phyloP scores from a whole-genome alignment of 2,113 vertebrate genomes.

The Phyllopteryx taeniolatus region DNA sequence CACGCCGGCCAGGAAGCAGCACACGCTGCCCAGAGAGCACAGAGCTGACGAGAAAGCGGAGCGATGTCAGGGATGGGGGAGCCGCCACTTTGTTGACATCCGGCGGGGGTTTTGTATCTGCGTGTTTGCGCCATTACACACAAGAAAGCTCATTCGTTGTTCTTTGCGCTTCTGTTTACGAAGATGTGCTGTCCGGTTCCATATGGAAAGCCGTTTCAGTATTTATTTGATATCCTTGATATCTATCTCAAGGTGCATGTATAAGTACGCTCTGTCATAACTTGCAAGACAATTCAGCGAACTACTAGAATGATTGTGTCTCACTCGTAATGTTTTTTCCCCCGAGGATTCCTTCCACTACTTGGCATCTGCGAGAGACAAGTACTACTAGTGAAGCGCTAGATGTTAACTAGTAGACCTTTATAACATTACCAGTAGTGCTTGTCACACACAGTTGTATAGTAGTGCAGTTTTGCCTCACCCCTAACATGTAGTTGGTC shows the following conservation, averaged over 20 bases:
- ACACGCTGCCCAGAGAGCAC: slow-evolving; percentile 84
- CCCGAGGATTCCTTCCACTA: neutral
- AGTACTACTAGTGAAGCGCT: too few species aligned
- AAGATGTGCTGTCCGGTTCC: neutral
- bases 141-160: neutral
- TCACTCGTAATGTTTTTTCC: neutral
- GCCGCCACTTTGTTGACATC: neutral
- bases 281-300: neutral
- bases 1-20: slow-evolving; percentile 86
- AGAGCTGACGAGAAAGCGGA: slow-evolving; percentile 72
- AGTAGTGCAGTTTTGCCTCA: too few species aligned
- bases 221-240: neutral
- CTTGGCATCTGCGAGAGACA: neutral
- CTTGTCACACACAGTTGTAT: too few species aligned
- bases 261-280: neutral
- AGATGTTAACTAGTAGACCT: too few species aligned
- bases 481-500: too few species aligned
- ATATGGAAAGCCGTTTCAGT: neutral
- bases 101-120: neutral
- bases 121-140: neutral
- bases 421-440: too few species aligned
- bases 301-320: neutral
- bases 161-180: neutral
- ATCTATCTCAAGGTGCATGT: neutral
- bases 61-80: neutral